Evolutionary conservation across 2,113 vertebrate genomes (phyloP).

Genomic region (Hippoglossus stenolepis): DNA sequence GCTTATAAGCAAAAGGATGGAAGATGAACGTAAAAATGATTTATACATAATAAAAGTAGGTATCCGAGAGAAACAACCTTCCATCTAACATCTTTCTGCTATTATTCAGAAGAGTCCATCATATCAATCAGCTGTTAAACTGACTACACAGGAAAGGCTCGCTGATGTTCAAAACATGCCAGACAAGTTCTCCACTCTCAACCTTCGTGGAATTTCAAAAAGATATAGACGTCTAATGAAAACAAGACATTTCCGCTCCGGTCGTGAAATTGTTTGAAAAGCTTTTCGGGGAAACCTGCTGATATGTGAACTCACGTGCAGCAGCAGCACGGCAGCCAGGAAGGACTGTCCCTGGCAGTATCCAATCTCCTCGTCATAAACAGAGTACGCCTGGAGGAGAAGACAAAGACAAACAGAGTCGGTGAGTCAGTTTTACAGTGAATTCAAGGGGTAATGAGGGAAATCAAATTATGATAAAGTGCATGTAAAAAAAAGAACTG

Average conservation of each 20-base stretch:
- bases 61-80: not conserved
- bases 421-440: not conserved
- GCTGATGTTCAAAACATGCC: not conserved
- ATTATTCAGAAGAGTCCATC: not conserved
- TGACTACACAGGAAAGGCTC: not conserved
- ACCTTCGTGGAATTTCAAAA: slow-evolving; percentile 6
- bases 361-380: slow-evolving; percentile 98
- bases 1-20: not conserved
- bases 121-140: not conserved
- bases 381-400: slow-evolving; percentile 91
- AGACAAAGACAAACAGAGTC: slow-evolving; percentile 1
- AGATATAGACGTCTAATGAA: slow-evolving; percentile 39
- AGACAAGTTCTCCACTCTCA: not conserved
- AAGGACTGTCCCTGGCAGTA: slow-evolving; percentile 99
- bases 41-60: slow-evolving; percentile 16
- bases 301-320: slow-evolving; percentile 90
- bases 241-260: slow-evolving; percentile 34
- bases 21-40: not conserved
- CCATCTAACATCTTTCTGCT: not conserved
- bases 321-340: slow-evolving; percentile 96
- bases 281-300: slow-evolving; percentile 5
- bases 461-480: too few species aligned
- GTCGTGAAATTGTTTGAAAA: slow-evolving; percentile 31
- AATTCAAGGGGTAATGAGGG: not conserved
- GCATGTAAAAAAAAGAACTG: too few species aligned